Evolutionary conservation across 1,140 invertebrate genomes (phyloP), one percentile per base, ranked within the genome.

Genomic region (Stegodyphus dumicola): DNA sequence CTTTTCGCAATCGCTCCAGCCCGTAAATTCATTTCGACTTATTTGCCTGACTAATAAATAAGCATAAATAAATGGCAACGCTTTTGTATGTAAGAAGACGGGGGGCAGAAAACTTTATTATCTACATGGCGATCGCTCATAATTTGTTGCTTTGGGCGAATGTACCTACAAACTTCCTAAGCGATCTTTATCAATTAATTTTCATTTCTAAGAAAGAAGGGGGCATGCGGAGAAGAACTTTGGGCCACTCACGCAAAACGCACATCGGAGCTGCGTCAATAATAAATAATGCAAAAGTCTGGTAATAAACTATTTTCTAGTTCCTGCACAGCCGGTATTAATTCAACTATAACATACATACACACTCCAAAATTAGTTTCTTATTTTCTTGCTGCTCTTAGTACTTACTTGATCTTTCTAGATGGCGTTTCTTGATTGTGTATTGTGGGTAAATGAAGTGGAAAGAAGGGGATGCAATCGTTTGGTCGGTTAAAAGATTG

Each of bases 181-280:
- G 69, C 52, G 7, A 81, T 69, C 69, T 71, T 81, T 73, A 81
- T 81, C 78, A 81, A 81, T 81, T 81, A 81, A 81, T 81, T 81
- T 81, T 81, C 78, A 73, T 81, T 81, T 17, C 64, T 52, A 2
- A 53, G 69, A 53, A 81, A 81, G 53, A 81, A 73, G 13, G 48
- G 18, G 7, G 69, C 13, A 71, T n/a, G 33, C 33, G 33, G 33
- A 71, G 51, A 64, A 78, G 15, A 48, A 18, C n/a, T 10, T 48
- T 67, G 11, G 15, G 5, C 33, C 33, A 65, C 75, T 65, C 65
- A 69, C 65, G 77, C 77, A 69, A 78, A 69, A 65, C 53, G 65
- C 48, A 33, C 65, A 69, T 69, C 33, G 9, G 49, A 6, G 60
- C 7, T 49, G n/a, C 56, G 33, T n/a, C 6, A 33, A 10, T 73